Conservation (phyloP, 1,140 invertebrate species). For the Orius insidiosus region DNA sequence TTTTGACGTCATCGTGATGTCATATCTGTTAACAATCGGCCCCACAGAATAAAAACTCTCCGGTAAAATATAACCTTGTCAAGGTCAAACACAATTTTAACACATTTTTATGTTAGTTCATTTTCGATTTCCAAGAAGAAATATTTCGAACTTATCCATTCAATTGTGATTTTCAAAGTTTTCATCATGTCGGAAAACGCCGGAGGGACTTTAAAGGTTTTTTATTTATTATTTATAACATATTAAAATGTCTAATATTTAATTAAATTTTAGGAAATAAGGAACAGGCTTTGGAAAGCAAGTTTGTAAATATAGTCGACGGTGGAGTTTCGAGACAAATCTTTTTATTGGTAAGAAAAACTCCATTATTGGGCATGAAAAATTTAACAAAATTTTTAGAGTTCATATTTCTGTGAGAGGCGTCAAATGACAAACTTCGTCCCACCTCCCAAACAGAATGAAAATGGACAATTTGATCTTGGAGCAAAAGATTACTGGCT, state of each 20-base stretch:
- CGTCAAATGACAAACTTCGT: constrained; percentile 7
- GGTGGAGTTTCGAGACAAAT: constrained; percentile 3
- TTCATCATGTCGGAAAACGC: no score
- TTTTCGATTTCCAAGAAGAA: no score
- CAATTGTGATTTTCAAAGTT: no score
- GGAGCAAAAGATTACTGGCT: constrained; percentile 38
- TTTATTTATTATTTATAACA: no score
- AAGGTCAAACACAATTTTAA: no score
- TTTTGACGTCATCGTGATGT: constrained; percentile 7
- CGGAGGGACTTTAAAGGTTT: no score
- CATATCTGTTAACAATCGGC: background rate
- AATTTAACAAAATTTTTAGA: constrained; percentile 6
- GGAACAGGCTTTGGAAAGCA: no score
- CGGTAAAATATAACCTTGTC: background rate
- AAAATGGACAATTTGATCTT: constrained; percentile 1
- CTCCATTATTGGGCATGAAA: background rate
- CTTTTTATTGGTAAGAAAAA: constrained; percentile 1
- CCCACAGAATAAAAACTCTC: constrained; percentile 4
- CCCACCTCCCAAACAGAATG: constrained; percentile 4
- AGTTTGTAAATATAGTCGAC: background rate
- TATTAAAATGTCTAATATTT: no score
- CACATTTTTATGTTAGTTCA: no score
- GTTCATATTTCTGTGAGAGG: constrained; percentile 6
- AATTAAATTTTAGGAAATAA: no score
- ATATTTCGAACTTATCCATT: no score